Base-by-base conservation (phyloP, 2,888 invertebrate genomes). In the Callimorpha dominula region DNA sequence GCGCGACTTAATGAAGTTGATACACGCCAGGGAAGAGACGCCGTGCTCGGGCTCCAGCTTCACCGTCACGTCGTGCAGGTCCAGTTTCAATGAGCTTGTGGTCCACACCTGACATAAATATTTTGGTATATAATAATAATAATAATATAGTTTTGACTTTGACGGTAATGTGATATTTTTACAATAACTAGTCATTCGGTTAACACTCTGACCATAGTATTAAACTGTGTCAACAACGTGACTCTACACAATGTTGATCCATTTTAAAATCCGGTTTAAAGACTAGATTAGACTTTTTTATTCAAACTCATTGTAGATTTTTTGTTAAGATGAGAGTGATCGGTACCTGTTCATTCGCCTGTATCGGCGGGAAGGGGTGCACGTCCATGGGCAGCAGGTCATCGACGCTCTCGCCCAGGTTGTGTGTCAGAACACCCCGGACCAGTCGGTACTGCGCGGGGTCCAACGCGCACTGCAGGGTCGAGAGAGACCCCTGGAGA, bases 1-100 rank as follows among this genome's bases (percentile, higher is more conserved):
- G 31, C 97, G 97, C 0, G 99, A 99, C 91, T 98, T 98, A 81
- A 99, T 98, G 91, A 99, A 99, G 94, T 99, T 98, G 76, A 99
- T 97, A 85, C 98, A 98, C 1, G 99, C 98, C 66, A 99, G 95
- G 9, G 97, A 96, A 1, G 95, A 91, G 63, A 93, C 92, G 6
- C 96, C 96, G 77, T 96, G 96, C 80, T 95, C 93, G n/a, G 96
- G 96, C 85, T 97, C 96, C 68, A 98, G 93, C 83, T 97, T 97
- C 72, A 99, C 96, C 0, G 97, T 97, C 20, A 99, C 99, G 93
- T 99, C 98, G 75, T 98, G 97, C 63, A 99, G 96, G 85, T 99
- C 98, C 74, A 99, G 94, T 84, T 97, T 97, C 78, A 99, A 96
- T 0, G 98, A 98, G n/a, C 97, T 97, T 64, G 97, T 96, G 46